phyloP scores from a whole-genome alignment of 2,888 invertebrate genomes.

The Xestoiulus laeticollis region DNA sequence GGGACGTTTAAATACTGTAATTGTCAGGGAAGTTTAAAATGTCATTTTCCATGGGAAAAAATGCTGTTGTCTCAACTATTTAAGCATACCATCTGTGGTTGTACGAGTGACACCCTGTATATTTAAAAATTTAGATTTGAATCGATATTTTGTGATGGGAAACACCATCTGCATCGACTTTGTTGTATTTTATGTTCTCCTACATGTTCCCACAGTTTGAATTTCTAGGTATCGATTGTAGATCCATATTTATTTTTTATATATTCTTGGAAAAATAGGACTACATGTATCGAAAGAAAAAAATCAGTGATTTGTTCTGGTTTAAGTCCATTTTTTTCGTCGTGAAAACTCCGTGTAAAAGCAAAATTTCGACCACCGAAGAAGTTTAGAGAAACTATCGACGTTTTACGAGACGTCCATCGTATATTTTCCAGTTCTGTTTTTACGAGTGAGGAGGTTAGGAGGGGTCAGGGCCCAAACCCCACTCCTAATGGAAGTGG shows the following conservation, averaged over 20 bases:
- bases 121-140: not conserved
- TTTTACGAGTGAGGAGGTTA: not conserved
- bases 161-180: not conserved
- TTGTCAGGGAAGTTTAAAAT: too few relatives aligned
- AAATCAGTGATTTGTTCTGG: not conserved
- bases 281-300: not conserved
- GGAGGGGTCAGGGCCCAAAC: not conserved
- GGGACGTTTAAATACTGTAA: too few relatives aligned
- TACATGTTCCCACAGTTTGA: slow-evolving; percentile 12
- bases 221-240: not conserved
- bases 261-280: not conserved
- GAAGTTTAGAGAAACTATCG: not conserved
- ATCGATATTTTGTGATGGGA: not conserved
- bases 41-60: too few relatives aligned
- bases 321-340: too few relatives aligned
- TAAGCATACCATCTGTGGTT: too few relatives aligned
- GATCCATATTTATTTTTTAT: not conserved
- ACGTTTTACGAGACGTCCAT: not conserved
- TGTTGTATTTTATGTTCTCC: not conserved
- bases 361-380: not conserved
- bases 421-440: not conserved
- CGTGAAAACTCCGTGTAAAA: not conserved
- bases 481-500: not conserved
- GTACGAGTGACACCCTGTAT: not conserved
- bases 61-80: too few relatives aligned